Percentiles rank a stretch among this genome's conserved stretches.
Evolutionary conservation across 2,113 vertebrate species (phyloP).

Genomic region (Chloroceryle aenea): DNA sequence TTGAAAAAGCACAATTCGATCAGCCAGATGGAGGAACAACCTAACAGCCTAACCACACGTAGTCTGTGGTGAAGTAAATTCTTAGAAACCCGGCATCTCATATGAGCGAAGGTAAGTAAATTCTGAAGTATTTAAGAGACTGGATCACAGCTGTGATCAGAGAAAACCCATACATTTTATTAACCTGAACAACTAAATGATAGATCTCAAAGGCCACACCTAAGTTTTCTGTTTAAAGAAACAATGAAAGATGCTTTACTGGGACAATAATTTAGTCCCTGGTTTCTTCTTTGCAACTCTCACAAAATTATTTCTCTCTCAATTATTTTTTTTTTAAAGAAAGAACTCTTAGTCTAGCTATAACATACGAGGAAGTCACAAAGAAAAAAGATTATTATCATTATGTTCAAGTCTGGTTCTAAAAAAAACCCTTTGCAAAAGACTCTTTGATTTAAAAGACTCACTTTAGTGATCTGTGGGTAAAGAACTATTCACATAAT

Average conservation of each 20-base stretch:
- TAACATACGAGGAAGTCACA: background rate
- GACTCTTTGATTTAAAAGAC: background rate
- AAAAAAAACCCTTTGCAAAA: background rate
- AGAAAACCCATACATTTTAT: background rate
- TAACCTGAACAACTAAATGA: background rate
- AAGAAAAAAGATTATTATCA: background rate
- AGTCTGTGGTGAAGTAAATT: background rate
- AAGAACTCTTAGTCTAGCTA: background rate
- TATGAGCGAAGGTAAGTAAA: background rate
- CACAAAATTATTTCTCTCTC: background rate
- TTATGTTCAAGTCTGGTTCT: background rate
- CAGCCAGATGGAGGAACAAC: background rate
- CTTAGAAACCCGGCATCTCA: background rate
- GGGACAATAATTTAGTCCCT: background rate
- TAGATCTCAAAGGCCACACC: background rate
- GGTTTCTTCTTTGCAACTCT: background rate
- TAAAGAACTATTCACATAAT: slow-evolving; percentile 29
- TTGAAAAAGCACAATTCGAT: background rate
- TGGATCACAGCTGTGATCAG: background rate
- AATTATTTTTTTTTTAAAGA: background rate
- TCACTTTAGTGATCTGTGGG: background rate
- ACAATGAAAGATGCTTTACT: accelerated
- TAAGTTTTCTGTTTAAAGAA: background rate
- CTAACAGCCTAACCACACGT: background rate
- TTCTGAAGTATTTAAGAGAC: background rate